Conservation (phyloP, 2,888 invertebrate species). For the Cyrtodaria siliqua region DNA sequence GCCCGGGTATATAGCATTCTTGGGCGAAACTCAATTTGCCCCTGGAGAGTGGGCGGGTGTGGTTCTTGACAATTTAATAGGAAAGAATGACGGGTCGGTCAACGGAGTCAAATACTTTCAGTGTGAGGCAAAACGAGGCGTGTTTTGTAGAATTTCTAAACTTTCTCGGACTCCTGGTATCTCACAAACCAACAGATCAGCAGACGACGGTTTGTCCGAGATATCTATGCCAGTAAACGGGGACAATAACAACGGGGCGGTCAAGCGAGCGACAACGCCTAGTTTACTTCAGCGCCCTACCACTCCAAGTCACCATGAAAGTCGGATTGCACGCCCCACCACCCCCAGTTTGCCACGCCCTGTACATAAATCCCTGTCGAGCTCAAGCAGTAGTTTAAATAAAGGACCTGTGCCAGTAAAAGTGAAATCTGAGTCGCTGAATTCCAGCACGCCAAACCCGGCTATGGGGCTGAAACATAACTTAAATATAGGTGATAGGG, state of each 20-base stretch:
- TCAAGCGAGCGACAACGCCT: conserved; percentile 57
- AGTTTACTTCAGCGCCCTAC: conserved; percentile 50
- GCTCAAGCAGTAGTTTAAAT: conserved; percentile 75
- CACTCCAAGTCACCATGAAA: conserved; percentile 54
- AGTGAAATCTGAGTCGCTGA: conserved; percentile 53
- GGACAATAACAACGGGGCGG: conserved; percentile 41
- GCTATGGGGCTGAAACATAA: conserved; percentile 56
- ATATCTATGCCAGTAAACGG: conserved; percentile 49
- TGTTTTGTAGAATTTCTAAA: conserved; percentile 90
- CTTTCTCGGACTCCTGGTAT: conserved; percentile 86
- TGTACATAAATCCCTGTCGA: conserved; percentile 67
- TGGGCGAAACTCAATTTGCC: conserved; percentile 86
- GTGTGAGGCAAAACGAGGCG: conserved; percentile 85
- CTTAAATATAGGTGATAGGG: conserved; percentile 82
- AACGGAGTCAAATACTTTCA: conserved; percentile 85
- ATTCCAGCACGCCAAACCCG: conserved; percentile 38
- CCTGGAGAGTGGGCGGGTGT: conserved; percentile 86
- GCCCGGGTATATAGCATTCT: conserved; percentile 84
- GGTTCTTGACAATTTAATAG: conserved; percentile 84
- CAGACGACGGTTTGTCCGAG: conserved; percentile 55
- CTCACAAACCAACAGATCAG: conserved; percentile 43
- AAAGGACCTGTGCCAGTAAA: conserved; percentile 63
- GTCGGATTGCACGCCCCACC: conserved; percentile 47
- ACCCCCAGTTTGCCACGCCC: conserved; percentile 53
- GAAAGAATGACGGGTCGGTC: conserved; percentile 86